phyloP scores from a whole-genome alignment of 2,888 invertebrate species.

The Reticulitermes lucifugus region DNA sequence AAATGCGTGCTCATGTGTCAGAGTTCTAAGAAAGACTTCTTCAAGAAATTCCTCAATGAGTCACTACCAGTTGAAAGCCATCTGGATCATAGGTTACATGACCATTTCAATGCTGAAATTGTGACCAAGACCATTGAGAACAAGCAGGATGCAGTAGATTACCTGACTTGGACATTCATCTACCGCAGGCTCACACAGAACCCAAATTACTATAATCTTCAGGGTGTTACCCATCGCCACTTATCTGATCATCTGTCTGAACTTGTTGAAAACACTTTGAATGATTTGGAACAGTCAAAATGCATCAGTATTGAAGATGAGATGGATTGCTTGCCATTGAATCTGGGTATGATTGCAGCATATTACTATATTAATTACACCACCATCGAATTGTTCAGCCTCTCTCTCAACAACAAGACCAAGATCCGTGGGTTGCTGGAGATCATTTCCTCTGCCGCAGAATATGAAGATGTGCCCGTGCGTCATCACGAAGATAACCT shows the following conservation, averaged over 20 bases:
- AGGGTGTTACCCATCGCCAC: slow-evolving; percentile 96
- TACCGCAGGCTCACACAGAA: slow-evolving; percentile 98
- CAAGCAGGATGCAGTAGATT: slow-evolving; percentile 99
- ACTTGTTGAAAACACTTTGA: slow-evolving; percentile 94
- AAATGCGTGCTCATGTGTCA: slow-evolving; percentile 98
- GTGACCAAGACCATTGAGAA: slow-evolving; percentile 99
- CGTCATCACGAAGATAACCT: slow-evolving; percentile 95
- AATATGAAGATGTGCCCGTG: slow-evolving; percentile 94
- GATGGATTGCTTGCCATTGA: slow-evolving; percentile 96
- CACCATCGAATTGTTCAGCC: slow-evolving; percentile 97
- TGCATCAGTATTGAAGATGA: slow-evolving; percentile 98
- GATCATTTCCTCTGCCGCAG: slow-evolving; percentile 97
- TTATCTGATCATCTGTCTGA: slow-evolving; percentile 98
- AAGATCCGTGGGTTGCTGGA: slow-evolving; percentile 97
- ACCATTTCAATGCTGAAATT: slow-evolving; percentile 99
- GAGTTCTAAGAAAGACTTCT: slow-evolving; percentile 97
- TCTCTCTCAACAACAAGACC: slow-evolving; percentile 96
- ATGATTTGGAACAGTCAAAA: slow-evolving; percentile 94
- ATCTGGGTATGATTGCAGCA: slow-evolving; percentile 99
- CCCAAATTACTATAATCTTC: slow-evolving; percentile 98
- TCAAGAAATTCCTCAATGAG: slow-evolving; percentile 97
- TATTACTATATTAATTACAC: slow-evolving; percentile 99
- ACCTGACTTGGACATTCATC: slow-evolving; percentile 98
- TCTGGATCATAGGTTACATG: slow-evolving; percentile 96
- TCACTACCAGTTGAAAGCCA: slow-evolving; percentile 98